Base-by-base conservation (phyloP, 2,113 vertebrate genomes). In the Aptenodytes forsteri region DNA sequence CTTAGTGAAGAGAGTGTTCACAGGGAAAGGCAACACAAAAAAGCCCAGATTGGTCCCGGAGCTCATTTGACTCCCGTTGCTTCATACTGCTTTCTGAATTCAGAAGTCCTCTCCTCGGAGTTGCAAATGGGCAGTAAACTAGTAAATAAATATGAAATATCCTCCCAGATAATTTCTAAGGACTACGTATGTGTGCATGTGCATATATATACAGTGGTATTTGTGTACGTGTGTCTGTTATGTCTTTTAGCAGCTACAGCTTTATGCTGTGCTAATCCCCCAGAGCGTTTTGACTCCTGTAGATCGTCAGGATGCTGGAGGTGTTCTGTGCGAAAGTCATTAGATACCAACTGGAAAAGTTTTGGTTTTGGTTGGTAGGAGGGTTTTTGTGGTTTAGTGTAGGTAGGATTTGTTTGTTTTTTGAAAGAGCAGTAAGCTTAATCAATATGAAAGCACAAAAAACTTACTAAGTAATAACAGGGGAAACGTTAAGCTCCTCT, bases 331-430 rank as follows among this genome's bases (percentile, higher is more conserved):
- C 3, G 3, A 72, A 66, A 69, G 46, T 81, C 61, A n/a, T 0
- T 21, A 54, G 55, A 49, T 52, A 84, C 11, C 58, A 81, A n/a
- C 38, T 82, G 38, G 30, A 49, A 87, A 84, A 64, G 54, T 56
- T 95, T 78, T 5, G 44, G 7, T 1, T 75, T 91, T 55, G 34
- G 16, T 84, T 1, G 5, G 26, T 76, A 83, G n/a, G 32, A 83
- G 25, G 2, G 17, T 3, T 21, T 70, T 75, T 91, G 81, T 66
- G 13, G 25, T 79, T 85, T 94, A 50, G 47, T 65, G 36, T 88
- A 83, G 76, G 80, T 93, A 93, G 81, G 30, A 58, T 85, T 87
- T 94, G 95, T 96, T 97, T 97, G 93, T 6, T 96, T 97, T 83
- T 54, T 22, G 82, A 90, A 91, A 42, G 58, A 69, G 29, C 78